Evolutionary conservation across 2,888 invertebrate genomes (phyloP).

Genomic region (Notodonta dromedarius): DNA sequence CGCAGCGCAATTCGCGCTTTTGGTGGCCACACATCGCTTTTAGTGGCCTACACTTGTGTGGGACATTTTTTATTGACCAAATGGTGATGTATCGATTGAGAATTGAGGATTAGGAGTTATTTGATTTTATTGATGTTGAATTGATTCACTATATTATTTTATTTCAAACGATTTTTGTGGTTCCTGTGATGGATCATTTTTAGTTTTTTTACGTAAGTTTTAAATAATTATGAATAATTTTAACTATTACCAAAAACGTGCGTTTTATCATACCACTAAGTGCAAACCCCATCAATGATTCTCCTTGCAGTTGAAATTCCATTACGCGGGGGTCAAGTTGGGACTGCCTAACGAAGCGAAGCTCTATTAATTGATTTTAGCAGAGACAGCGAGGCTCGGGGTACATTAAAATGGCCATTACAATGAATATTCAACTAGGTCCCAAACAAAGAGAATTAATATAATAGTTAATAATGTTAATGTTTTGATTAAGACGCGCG

Average conservation of each 20-base stretch:
- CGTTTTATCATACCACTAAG: conserved; percentile 1
- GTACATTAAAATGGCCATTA: conserved; percentile 31
- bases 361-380: conserved; percentile 72
- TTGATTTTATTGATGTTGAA: background rate
- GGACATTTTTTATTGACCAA: conserved; percentile 4
- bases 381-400: conserved; percentile 37
- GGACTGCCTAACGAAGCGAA: conserved; percentile 64
- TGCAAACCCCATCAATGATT: conserved; percentile 31
- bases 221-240: no score
- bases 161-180: no score
- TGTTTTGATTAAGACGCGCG: conserved; percentile 58
- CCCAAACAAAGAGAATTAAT: conserved; percentile 61
- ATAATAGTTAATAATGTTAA: conserved; percentile 55
- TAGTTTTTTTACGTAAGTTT: no score
- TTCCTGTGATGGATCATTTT: no score
- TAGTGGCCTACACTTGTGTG: conserved; percentile 34
- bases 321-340: conserved; percentile 67
- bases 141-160: background rate
- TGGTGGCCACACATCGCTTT: conserved; percentile 20
- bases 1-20: conserved; percentile 18
- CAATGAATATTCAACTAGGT: conserved; percentile 70
- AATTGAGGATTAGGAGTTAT: background rate
- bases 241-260: background rate
- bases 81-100: background rate
- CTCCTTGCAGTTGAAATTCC: conserved; percentile 51